These are phyloP conservation scores for Cephus nigrinus DNA, from an alignment of 2,888 invertebrate genomes.

Conservation along the genomic window DNA sequence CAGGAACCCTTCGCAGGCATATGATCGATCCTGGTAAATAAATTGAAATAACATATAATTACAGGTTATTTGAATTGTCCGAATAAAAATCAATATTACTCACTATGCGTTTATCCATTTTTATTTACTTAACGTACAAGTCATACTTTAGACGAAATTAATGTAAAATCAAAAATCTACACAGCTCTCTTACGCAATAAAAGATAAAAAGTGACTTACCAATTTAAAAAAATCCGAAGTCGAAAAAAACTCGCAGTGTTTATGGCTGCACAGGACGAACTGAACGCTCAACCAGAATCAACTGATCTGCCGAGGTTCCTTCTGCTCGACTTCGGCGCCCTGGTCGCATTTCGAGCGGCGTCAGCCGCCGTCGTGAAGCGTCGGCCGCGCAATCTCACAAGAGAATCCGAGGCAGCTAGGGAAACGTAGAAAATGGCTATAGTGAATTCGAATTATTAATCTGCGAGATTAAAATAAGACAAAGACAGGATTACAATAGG, in stretches of 20 bases:
- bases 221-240: slow-evolving; percentile 24
- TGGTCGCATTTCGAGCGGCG: slow-evolving; percentile 28
- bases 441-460: background rate
- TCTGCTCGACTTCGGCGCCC: slow-evolving; percentile 34
- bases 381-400: slow-evolving; percentile 47
- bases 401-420: slow-evolving; percentile 46
- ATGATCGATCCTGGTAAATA: background rate
- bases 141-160: background rate
- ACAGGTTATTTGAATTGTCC: no score
- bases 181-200: background rate
- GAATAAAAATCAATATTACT: background rate
- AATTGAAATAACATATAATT: background rate
- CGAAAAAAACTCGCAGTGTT: slow-evolving; percentile 33
- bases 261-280: slow-evolving; percentile 42
- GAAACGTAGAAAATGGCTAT: background rate
- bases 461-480: background rate
- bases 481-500: background rate
- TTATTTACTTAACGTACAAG: background rate
- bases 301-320: slow-evolving; percentile 37
- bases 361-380: slow-evolving; percentile 31
- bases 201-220: slow-evolving; percentile 23
- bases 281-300: slow-evolving; percentile 41
- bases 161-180: background rate
- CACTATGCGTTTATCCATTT: background rate
- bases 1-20: background rate